Base-by-base conservation (phyloP, 2,113 vertebrate species). In the Grallaria varia region DNA sequence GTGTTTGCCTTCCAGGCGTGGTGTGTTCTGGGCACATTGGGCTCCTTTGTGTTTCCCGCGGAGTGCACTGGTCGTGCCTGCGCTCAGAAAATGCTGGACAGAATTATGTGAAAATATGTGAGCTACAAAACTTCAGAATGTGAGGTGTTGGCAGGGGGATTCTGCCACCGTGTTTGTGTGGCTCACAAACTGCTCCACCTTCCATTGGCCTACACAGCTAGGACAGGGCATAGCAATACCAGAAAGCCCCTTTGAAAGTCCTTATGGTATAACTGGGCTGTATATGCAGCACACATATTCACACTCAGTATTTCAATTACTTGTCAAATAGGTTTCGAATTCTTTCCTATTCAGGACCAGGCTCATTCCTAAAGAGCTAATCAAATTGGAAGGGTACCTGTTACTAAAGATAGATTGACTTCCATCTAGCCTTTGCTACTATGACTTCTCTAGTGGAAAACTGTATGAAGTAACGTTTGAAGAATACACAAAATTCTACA, bases 101-200 rank as follows among this genome's bases (percentile, higher is more conserved):
- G 76, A 84, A 88, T 25, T 40, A 35, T 0, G 12, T 71, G 72
- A 84, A 14, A 76, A 62, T 55, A 62, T 69, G 79, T 63, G 56
- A 77, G 56, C 56, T 90, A 45, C 6, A 3, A 75, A 68, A 4
- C 8, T 7, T 76, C 42, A 53, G 9, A 58, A 50, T 33, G 55
- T 23, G 27, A 56, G 10, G 49, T n/a, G 56, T 62, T 77, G 64
- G 55, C 53, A 24, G 63, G 23, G 23, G 73, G 6, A 16, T 74
- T 68, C 64, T 88, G 31, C 37, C 12, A 3, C 4, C 0, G 1
- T 30, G 8, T 33, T 87, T 0, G 0, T 15, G 39, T 9, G 30
- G 40, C 33, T 76, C 7, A 16, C 3, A 19, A 19, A 33, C 35
- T 63, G 63, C 27, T 71, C 14, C 4, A 14, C 60, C 33, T 80